Percentiles rank a stretch among this genome's conserved stretches.
phyloP scores from a whole-genome alignment of 2,113 vertebrate genomes.

The Coryphaenoides rupestris region DNA sequence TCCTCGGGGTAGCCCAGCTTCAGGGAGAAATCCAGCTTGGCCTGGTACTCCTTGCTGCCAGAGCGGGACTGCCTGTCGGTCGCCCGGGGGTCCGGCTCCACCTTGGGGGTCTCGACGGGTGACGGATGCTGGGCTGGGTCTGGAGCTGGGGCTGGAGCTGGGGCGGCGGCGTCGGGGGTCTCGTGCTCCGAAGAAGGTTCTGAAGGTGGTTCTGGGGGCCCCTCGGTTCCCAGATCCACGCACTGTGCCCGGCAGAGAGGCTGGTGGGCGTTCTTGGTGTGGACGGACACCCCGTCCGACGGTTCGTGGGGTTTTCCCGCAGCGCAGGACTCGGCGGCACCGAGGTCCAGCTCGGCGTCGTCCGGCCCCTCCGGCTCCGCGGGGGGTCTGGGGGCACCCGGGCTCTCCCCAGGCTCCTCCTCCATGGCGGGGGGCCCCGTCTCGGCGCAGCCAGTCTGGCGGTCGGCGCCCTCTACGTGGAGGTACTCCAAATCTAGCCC shows the following conservation, averaged over 20 bases:
- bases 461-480: slow-evolving; percentile 81
- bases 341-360: slow-evolving; percentile 73
- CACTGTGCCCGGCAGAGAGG: slow-evolving; percentile 85
- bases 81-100: slow-evolving; percentile 71
- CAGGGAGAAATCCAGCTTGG: slow-evolving; percentile 95
- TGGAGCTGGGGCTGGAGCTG: neutral
- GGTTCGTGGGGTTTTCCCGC: slow-evolving; percentile 13
- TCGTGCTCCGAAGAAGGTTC: slow-evolving; percentile 42
- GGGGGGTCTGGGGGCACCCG: slow-evolving; percentile 59
- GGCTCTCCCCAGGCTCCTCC: slow-evolving; percentile 66
- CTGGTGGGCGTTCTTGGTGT: slow-evolving; percentile 74
- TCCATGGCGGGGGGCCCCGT: slow-evolving; percentile 82
- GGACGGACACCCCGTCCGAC: slow-evolving; percentile 64
- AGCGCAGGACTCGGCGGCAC: neutral
- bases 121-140: neutral
- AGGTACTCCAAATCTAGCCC: slow-evolving; percentile 80
- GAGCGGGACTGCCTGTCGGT: slow-evolving; percentile 44
- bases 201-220: slow-evolving; percentile 75
- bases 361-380: slow-evolving; percentile 81
- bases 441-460: slow-evolving; percentile 79
- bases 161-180: neutral
- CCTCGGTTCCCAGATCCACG: slow-evolving; percentile 82
- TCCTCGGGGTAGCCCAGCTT: slow-evolving; percentile 96
- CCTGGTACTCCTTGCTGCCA: slow-evolving; percentile 80
- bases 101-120: neutral